Evolutionary conservation across 1,140 invertebrate species (phyloP).

Genomic region (Dendrolimus punctatus): DNA sequence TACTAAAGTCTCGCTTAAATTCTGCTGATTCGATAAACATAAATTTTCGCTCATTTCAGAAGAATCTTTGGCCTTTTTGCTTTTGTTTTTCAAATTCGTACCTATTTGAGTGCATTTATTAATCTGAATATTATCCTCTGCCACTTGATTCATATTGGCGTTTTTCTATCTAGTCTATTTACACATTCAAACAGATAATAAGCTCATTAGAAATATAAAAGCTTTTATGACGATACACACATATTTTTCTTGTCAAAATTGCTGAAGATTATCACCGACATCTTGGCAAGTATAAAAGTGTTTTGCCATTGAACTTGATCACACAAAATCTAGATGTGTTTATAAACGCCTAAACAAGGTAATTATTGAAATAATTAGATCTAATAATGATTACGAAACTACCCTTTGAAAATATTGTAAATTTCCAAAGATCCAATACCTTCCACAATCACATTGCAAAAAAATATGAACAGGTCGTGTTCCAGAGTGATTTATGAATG

Average conservation of each 20-base stretch:
- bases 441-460: constrained; percentile 68
- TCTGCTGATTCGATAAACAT: constrained; percentile 47
- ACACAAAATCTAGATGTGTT: constrained; percentile 24
- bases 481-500: not conserved
- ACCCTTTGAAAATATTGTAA: constrained; percentile 42
- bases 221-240: constrained; percentile 49
- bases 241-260: constrained; percentile 64
- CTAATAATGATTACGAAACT: constrained; percentile 41
- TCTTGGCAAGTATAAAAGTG: constrained; percentile 59
- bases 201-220: constrained; percentile 49
- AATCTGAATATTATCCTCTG: constrained; percentile 52
- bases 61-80: constrained; percentile 67
- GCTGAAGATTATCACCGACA: constrained; percentile 65
- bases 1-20: constrained; percentile 51
- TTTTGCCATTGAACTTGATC: constrained; percentile 23
- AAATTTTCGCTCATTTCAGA: constrained; percentile 43
- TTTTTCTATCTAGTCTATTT: constrained; percentile 56
- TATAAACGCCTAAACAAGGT: constrained; percentile 28
- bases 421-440: constrained; percentile 41
- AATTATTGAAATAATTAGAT: constrained; percentile 29
- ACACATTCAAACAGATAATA: constrained; percentile 54
- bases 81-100: constrained; percentile 60
- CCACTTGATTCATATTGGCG: constrained; percentile 57
- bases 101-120: constrained; percentile 51
- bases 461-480: constrained; percentile 15